phyloP scores from a whole-genome alignment of 2,113 vertebrate species.

The Lichenostomus cassidix region DNA sequence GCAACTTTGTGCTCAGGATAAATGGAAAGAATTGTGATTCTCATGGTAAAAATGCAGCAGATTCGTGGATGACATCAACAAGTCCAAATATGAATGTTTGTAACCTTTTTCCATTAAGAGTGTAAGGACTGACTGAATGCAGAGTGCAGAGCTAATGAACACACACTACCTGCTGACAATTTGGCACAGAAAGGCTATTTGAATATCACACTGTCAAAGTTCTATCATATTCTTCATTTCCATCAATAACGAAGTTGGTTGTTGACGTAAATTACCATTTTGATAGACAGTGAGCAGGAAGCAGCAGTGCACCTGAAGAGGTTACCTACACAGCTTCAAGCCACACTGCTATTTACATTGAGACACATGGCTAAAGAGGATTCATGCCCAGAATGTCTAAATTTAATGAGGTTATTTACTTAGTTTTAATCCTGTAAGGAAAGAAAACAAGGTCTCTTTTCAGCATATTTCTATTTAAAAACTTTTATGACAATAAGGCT shows the following conservation, averaged over 20 bases:
- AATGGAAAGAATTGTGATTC: background rate
- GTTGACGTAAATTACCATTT: background rate
- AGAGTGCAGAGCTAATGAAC: background rate
- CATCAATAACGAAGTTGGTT: background rate
- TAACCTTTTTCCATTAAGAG: conserved; percentile 33
- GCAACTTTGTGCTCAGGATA: conserved; percentile 15
- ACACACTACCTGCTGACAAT: background rate
- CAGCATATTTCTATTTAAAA: background rate
- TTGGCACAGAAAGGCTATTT: background rate
- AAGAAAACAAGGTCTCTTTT: background rate
- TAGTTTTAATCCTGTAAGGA: background rate
- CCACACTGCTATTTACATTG: background rate
- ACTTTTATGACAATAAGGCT: background rate
- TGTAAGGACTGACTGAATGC: background rate
- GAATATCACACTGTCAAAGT: background rate
- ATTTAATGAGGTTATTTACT: background rate
- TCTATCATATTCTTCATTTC: background rate
- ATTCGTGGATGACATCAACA: background rate
- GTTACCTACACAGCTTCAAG: background rate
- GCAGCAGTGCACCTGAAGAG: background rate
- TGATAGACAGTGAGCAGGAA: background rate
- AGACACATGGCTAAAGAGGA: background rate
- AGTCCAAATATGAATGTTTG: background rate
- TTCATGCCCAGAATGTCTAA: background rate
- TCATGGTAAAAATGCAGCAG: background rate